Evolutionary conservation across 2,113 vertebrate species (phyloP).

Genomic region (Brienomyrus brachyistius): DNA sequence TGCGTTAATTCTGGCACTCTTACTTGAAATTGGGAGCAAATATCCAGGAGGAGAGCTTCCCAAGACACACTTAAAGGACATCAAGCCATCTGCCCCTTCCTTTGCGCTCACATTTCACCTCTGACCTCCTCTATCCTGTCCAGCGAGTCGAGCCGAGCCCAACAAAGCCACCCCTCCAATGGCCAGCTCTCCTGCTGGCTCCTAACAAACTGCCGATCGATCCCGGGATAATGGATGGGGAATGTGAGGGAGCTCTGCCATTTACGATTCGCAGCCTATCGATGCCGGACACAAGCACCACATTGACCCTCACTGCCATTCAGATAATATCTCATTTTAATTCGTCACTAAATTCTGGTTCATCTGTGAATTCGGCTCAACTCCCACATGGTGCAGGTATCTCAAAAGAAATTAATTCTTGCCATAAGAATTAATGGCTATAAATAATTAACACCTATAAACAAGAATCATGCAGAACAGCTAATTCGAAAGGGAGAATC

Average conservation of each 20-base stretch:
- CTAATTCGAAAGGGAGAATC: background rate
- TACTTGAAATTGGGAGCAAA: conserved; percentile 29
- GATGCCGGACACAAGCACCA: background rate
- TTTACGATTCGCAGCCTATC: background rate
- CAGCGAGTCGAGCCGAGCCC: conserved; percentile 35
- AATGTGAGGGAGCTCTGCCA: conserved; percentile 16
- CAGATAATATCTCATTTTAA: background rate
- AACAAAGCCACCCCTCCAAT: conserved; percentile 35
- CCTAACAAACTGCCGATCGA: conserved; percentile 26
- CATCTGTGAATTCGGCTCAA: background rate
- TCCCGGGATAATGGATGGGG: background rate
- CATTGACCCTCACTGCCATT: background rate
- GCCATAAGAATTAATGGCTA: background rate
- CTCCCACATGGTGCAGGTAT: background rate
- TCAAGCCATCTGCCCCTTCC: conserved; percentile 61
- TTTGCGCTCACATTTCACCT: conserved; percentile 45
- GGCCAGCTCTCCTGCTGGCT: conserved; percentile 25
- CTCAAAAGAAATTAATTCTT: background rate
- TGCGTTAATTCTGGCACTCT: background rate
- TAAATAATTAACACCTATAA: background rate
- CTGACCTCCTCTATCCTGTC: conserved; percentile 57
- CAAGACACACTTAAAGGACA: conserved; percentile 43
- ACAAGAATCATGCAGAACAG: background rate
- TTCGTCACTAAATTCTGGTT: background rate
- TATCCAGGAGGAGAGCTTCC: conserved; percentile 28